These are phyloP conservation scores for Dolichallabes microphthalmus DNA, from an alignment of 2,113 vertebrate species.

Conservation along the genomic window DNA sequence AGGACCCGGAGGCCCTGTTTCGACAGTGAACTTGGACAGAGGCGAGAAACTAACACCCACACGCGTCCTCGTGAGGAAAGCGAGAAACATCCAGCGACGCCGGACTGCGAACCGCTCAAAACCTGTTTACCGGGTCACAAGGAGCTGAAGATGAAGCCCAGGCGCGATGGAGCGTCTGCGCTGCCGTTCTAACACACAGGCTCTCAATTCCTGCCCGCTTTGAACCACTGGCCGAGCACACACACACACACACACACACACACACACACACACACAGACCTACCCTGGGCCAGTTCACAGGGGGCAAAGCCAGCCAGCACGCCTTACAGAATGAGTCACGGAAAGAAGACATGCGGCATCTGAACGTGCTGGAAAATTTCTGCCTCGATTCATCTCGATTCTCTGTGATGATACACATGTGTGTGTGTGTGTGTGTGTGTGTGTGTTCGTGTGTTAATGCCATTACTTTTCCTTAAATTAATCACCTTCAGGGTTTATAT, in stretches of 20 bases:
- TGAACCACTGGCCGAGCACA: conserved; percentile 62
- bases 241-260: conserved; percentile 18
- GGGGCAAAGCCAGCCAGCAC: conserved; percentile 36
- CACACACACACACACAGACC: neutral
- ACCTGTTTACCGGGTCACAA: conserved; percentile 55
- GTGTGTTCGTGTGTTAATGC: neutral
- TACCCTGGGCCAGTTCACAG: conserved; percentile 36
- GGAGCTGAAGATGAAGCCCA: conserved; percentile 57
- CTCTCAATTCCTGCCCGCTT: conserved; percentile 68
- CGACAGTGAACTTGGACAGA: neutral
- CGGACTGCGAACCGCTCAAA: conserved; percentile 64
- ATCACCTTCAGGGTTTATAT: neutral
- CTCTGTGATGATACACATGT: too few species aligned
- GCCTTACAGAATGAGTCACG: conserved; percentile 58
- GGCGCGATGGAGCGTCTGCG: conserved; percentile 49
- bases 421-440: neutral
- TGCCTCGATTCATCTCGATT: neutral
- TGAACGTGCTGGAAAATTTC: conserved; percentile 19
- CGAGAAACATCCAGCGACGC: conserved; percentile 61
- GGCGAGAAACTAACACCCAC: conserved; percentile 22
- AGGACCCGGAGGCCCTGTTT: neutral
- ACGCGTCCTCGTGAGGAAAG: conserved; percentile 30
- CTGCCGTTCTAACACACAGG: conserved; percentile 64
- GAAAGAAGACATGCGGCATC: conserved; percentile 14
- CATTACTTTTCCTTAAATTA: neutral